Conservation (phyloP, 2,113 vertebrate genomes). For the Sturnira hondurensis region DNA sequence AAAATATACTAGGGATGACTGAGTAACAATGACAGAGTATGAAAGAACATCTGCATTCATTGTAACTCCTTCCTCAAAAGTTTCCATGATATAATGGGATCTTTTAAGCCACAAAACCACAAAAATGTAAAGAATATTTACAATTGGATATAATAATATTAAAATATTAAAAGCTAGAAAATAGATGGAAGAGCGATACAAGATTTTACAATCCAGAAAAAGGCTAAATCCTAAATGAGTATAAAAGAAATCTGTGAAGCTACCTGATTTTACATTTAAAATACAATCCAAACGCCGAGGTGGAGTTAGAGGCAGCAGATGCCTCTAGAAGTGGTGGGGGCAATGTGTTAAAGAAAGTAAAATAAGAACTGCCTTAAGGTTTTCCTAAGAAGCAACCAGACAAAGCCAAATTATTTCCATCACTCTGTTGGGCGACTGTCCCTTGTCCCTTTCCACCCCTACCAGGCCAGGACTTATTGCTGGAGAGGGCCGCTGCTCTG, state of each 20-base stretch:
- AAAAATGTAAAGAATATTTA: background rate
- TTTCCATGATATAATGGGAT: background rate
- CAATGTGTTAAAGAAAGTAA: background rate
- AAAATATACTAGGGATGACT: background rate
- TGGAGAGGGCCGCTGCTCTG: background rate
- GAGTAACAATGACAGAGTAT: background rate
- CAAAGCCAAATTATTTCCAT: background rate
- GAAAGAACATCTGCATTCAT: background rate
- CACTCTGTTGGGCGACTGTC: background rate
- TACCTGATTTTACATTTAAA: background rate
- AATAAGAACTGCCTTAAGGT: background rate
- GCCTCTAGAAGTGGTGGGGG: background rate
- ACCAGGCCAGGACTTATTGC: background rate
- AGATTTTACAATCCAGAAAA: background rate
- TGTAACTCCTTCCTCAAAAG: background rate
- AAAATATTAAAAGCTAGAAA: background rate
- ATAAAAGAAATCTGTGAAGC: background rate
- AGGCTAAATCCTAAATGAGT: background rate
- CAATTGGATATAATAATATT: background rate
- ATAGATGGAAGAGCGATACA: background rate
- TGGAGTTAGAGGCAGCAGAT: background rate
- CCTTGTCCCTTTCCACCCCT: background rate
- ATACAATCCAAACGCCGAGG: background rate
- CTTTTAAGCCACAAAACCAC: background rate
- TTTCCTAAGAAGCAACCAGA: background rate